phyloP scores from a whole-genome alignment of 2,797 vertebrate genomes.

The Oreochromis grahami region DNA sequence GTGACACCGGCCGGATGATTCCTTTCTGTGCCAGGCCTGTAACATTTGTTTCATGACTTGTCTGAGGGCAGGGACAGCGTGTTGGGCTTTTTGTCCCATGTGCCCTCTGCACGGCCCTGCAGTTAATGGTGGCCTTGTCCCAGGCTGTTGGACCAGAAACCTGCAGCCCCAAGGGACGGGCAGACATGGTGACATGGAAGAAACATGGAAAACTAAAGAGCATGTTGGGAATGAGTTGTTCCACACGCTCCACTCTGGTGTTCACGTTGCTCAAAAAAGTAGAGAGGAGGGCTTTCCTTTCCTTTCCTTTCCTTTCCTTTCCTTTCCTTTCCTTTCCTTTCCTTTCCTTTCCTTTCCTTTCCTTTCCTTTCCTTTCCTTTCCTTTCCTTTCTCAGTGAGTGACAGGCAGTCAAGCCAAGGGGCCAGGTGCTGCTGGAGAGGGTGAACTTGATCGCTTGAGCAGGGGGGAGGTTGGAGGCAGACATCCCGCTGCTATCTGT shows the following conservation, averaged over 20 bases:
- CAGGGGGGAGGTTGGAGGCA: conserved; percentile 9
- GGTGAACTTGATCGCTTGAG: conserved; percentile 47
- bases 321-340: not conserved
- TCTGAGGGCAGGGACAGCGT: conserved; percentile 90
- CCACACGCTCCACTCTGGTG: not conserved
- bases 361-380: not conserved
- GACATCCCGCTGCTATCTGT: conserved; percentile 46
- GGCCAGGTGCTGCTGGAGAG: conserved; percentile 57
- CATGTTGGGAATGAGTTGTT: conserved; percentile 44
- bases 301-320: not conserved
- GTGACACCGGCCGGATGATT: conserved; percentile 98
- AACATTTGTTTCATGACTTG: conserved; percentile 97
- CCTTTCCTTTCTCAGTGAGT: not conserved
- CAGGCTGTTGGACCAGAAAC: conserved; percentile 89
- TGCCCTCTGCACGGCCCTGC: conserved; percentile 84
- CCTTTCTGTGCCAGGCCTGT: conserved; percentile 90
- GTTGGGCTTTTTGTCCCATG: conserved; percentile 89
- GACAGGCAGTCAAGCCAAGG: conserved; percentile 19
- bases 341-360: not conserved
- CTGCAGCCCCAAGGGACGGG: conserved; percentile 51
- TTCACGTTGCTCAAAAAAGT: not conserved
- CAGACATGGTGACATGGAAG: conserved; percentile 65
- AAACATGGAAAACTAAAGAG: conserved; percentile 49
- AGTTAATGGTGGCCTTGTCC: conserved; percentile 99
- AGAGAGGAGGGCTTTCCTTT: not conserved